Conservation (phyloP, 1,140 invertebrate genomes). For the Gonioctena quinquepunctata region DNA sequence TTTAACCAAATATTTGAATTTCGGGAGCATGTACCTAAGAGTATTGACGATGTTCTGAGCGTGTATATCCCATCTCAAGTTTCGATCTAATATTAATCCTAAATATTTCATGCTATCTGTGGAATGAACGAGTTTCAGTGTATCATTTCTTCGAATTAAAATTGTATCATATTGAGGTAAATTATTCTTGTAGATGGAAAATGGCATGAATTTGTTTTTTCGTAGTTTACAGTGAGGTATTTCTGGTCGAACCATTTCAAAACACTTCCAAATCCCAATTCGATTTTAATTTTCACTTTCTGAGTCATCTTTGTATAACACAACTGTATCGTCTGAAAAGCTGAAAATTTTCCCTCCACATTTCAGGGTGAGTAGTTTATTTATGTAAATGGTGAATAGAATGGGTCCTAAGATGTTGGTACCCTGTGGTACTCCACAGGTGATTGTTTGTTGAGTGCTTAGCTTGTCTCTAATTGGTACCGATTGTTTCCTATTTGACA, state of each 20-base stretch:
- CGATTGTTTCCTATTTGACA: neutral
- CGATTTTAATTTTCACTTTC: neutral
- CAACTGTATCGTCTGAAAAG: neutral
- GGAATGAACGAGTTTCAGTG: neutral
- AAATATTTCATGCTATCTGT: neutral
- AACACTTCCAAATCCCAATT: neutral
- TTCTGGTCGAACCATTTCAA: neutral
- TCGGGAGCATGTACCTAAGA: too few species aligned
- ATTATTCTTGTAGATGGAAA: constrained; percentile 1
- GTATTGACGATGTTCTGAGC: too few species aligned
- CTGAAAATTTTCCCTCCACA: neutral
- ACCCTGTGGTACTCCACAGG: neutral
- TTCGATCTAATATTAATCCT: neutral
- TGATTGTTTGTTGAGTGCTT: neutral
- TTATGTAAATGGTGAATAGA: neutral
- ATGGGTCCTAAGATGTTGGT: neutral
- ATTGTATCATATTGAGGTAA: neutral
- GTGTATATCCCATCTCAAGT: too few species aligned
- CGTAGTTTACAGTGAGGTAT: neutral
- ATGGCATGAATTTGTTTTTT: neutral
- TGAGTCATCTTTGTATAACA: neutral
- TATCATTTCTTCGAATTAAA: neutral
- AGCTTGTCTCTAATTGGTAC: neutral
- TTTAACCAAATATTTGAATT: too few species aligned
- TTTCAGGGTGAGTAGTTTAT: neutral